Percentiles rank a stretch among this genome's conserved stretches.
Evolutionary conservation across 2,888 invertebrate genomes (phyloP).

Genomic region (Zygaena filipendulae): DNA sequence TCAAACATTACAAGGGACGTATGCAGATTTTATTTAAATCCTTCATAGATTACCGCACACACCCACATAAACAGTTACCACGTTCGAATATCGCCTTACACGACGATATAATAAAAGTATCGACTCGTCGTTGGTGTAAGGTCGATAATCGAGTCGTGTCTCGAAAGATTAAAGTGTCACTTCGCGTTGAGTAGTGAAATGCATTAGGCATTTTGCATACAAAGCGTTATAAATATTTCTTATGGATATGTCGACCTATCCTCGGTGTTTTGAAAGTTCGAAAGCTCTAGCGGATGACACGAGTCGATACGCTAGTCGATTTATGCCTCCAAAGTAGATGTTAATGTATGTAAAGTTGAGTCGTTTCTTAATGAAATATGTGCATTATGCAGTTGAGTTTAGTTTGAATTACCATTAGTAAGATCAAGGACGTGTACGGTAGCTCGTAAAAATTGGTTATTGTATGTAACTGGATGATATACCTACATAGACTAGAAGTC

Average conservation of each 20-base stretch:
- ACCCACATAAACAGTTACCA: constrained; percentile 38
- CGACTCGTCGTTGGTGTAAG: constrained; percentile 28
- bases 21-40: constrained; percentile 52
- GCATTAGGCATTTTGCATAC: constrained; percentile 62
- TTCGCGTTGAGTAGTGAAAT: constrained; percentile 35
- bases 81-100: too few species aligned
- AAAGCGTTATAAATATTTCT: constrained; percentile 65
- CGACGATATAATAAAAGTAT: constrained; percentile 21
- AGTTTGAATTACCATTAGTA: too few species aligned
- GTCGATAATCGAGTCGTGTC: constrained; percentile 40
- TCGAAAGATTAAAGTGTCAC: constrained; percentile 40
- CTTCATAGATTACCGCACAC: constrained; percentile 31
- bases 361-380: constrained; percentile 34
- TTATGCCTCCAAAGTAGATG: constrained; percentile 45
- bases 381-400: too few species aligned
- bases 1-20: constrained; percentile 43
- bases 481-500: too few species aligned
- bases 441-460: too few species aligned
- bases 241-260: constrained; percentile 41
- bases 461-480: too few species aligned
- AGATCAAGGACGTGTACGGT: too few species aligned
- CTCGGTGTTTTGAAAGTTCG: constrained; percentile 48
- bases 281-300: constrained; percentile 52
- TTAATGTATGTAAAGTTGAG: constrained; percentile 52
- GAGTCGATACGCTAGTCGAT: constrained; percentile 44